phyloP scores from a whole-genome alignment of 2,113 vertebrate species.

The Scomber japonicus region DNA sequence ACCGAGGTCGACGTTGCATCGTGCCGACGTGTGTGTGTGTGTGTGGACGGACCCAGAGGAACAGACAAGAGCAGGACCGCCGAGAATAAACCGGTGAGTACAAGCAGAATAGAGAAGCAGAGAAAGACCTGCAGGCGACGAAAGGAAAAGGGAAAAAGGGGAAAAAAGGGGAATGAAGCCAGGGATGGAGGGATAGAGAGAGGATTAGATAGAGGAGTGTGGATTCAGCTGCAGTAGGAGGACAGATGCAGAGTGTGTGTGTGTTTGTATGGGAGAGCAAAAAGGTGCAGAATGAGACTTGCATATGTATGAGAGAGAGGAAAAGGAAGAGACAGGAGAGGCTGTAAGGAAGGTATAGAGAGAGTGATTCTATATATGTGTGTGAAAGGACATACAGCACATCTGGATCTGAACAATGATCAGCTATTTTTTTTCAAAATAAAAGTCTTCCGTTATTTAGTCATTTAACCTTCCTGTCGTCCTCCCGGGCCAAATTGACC shows the following conservation, averaged over 20 bases:
- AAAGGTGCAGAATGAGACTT: neutral
- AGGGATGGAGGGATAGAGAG: neutral
- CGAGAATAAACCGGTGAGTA: neutral
- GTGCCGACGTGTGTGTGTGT: too few relatives aligned
- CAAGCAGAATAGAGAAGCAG: slow-evolving; percentile 21
- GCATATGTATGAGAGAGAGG: slow-evolving; percentile 28
- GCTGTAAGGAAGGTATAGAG: neutral
- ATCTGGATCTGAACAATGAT: neutral
- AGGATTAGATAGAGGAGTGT: slow-evolving; percentile 3
- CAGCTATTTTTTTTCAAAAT: too few relatives aligned
- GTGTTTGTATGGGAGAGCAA: slow-evolving; percentile 9
- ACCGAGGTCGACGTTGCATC: neutral
- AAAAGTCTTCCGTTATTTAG: too few relatives aligned
- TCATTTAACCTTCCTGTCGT: too few relatives aligned
- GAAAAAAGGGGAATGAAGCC: neutral
- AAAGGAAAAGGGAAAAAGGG: neutral
- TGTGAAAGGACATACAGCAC: neutral
- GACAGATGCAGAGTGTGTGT: slow-evolving; percentile 4
- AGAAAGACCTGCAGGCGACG: slow-evolving; percentile 4
- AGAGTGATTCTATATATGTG: neutral
- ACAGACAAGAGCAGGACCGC: slow-evolving; percentile 2
- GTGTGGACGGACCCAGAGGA: slow-evolving; percentile 13
- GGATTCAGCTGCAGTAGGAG: slow-evolving; percentile 14
- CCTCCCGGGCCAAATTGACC: too few relatives aligned
- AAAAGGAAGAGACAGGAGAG: neutral